Evolutionary conservation across 2,888 invertebrate species (phyloP).

Genomic region (Idaea biselata): DNA sequence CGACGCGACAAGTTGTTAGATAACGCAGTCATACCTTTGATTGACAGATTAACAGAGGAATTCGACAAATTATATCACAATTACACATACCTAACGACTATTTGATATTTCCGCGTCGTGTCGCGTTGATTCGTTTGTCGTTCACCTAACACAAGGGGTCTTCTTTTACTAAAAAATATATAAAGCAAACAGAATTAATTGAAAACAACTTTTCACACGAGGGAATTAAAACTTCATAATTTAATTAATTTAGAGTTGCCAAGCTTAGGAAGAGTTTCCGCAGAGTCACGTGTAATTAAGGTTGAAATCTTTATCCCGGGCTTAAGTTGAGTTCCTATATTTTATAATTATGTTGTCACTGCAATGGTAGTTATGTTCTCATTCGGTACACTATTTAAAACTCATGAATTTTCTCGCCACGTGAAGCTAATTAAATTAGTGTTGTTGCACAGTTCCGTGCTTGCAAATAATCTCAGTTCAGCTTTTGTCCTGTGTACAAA

Average conservation of each 20-base stretch:
- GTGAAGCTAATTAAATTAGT: slow-evolving; percentile 50
- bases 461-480: slow-evolving; percentile 43
- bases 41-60: too few relatives aligned
- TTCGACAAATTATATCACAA: too few relatives aligned
- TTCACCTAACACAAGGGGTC: too few relatives aligned
- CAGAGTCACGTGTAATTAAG: background rate
- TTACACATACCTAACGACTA: too few relatives aligned
- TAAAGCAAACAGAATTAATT: background rate
- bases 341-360: slow-evolving; percentile 3
- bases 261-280: slow-evolving; percentile 6
- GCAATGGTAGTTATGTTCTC: background rate
- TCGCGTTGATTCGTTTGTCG: too few relatives aligned
- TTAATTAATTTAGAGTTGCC: background rate
- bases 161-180: background rate
- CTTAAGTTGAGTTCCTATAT: background rate
- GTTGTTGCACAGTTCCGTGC: slow-evolving; percentile 42
- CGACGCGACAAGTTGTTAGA: too few relatives aligned
- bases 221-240: background rate
- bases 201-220: background rate
- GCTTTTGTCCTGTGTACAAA: slow-evolving; percentile 20
- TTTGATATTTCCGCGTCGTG: too few relatives aligned
- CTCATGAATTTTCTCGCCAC: slow-evolving; percentile 34
- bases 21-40: too few relatives aligned
- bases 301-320: slow-evolving; percentile 1
- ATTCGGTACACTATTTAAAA: slow-evolving; percentile 19